Percentiles rank a stretch among this genome's conserved stretches.
phyloP scores from a whole-genome alignment of 2,888 invertebrate genomes.

The Mythimna lalbum region DNA sequence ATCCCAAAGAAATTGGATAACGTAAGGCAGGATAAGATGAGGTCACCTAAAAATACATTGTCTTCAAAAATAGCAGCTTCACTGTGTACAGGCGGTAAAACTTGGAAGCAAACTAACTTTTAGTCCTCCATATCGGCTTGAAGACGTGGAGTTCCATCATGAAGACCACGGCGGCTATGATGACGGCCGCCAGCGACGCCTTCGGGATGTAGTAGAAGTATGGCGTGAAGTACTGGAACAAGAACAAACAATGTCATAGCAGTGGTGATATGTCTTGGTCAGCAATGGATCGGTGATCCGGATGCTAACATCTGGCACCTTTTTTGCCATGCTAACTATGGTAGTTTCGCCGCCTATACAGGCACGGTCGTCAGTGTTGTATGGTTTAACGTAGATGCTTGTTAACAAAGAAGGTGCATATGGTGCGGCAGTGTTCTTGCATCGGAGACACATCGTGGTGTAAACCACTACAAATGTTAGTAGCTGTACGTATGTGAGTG shows the following conservation, averaged over 20 bases:
- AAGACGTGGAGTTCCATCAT: conserved; percentile 96
- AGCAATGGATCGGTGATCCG: neutral
- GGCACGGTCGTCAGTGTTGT: neutral
- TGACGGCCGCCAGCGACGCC: conserved; percentile 95
- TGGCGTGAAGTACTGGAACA: conserved; percentile 93
- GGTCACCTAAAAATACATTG: no score
- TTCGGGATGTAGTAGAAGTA: conserved; percentile 96
- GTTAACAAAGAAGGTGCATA: neutral
- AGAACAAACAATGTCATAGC: neutral
- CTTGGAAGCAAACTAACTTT: conserved; percentile 86
- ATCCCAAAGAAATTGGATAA: no score
- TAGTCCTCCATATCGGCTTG: conserved; percentile 95
- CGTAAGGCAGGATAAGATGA: no score
- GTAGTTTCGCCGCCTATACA: no score
- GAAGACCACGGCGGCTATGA: conserved; percentile 96
- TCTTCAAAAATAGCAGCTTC: neutral
- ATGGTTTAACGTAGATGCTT: neutral
- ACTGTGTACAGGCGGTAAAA: no score
- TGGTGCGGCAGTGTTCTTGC: neutral
- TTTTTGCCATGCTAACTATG: neutral
- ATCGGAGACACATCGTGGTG: neutral
- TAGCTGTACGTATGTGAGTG: neutral
- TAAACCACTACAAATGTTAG: neutral
- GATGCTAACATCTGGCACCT: neutral
- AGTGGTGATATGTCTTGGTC: neutral